Conservation (phyloP, 1,140 invertebrate species). For the fruit fly (Drosophila melanogaster) region Release_6_plus_ISO1_MT NT_033779.5:19539501-19540000, state of each 20-base stretch:
- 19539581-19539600: constrained; percentile 86
- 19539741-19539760: background rate
- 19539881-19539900: constrained; percentile 32
- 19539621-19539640: constrained; percentile 65
- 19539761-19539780: background rate
- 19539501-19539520: constrained; percentile 72
- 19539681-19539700: constrained; percentile 46
- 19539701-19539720: constrained; percentile 23
- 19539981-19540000: constrained; percentile 40
- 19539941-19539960: constrained; percentile 54
- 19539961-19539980: constrained; percentile 48
- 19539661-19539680: constrained; percentile 56
- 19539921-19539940: constrained; percentile 52
- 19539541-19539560: constrained; percentile 86
- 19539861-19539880: background rate
- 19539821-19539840: background rate
- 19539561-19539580: constrained; percentile 88
- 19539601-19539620: constrained; percentile 84
- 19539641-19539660: constrained; percentile 64
- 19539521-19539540: constrained; percentile 55
- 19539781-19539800: too few species aligned
- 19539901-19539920: constrained; percentile 19
- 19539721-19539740: constrained; percentile 17
- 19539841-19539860: background rate
- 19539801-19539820: too few species aligned